A percentile compares a stretch with the other conserved stretches of the same genome.
These are phyloP conservation scores for Pelvicachromis taeniatus DNA, from an alignment of 2,113 vertebrate species.

Conservation along the genomic window DNA sequence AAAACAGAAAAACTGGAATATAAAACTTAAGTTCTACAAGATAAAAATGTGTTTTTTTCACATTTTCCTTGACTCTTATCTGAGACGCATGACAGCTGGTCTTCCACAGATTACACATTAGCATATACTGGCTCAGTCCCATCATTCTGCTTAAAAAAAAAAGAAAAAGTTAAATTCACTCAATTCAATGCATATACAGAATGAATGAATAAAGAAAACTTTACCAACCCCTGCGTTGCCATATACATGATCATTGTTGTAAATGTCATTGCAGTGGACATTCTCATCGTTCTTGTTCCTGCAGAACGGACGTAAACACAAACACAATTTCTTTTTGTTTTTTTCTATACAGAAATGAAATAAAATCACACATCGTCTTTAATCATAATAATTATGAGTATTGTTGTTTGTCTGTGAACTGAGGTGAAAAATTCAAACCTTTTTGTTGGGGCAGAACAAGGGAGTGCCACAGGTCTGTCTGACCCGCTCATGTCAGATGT, in stretches of 20 bases:
- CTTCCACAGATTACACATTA: conserved; percentile 1
- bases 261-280: rapidly evolving
- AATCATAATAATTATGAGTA: background rate
- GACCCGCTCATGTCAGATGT: background rate
- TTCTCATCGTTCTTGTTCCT: background rate
- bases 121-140: conserved; percentile 33
- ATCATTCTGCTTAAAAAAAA: background rate
- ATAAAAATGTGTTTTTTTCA: background rate
- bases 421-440: background rate
- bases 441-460: background rate
- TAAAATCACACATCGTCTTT: background rate
- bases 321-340: background rate
- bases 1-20: background rate
- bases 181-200: background rate
- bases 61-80: background rate
- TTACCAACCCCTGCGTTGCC: conserved; percentile 32
- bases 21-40: background rate
- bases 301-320: background rate
- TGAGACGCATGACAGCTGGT: background rate
- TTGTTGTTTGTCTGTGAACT: background rate
- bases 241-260: background rate
- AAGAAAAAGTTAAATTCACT: background rate
- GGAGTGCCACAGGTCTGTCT: background rate
- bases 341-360: background rate
- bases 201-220: background rate